Base-by-base conservation (phyloP, 2,113 vertebrate species). In the Gopherus evgoodei region DNA sequence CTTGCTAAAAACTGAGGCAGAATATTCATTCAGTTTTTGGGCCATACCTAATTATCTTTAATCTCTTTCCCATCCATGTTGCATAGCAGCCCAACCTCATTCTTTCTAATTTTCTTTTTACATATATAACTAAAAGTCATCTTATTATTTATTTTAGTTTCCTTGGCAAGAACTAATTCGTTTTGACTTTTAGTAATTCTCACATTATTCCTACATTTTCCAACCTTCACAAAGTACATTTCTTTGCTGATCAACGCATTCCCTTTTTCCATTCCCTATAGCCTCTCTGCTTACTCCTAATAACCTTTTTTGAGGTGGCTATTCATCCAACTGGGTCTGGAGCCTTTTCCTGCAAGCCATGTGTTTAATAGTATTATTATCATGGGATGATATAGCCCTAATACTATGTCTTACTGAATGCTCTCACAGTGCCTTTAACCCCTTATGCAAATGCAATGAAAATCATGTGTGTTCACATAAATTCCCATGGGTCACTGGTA, bases 401-500 rank as follows among this genome's bases (percentile, higher is more conserved):
- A 0, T 27, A 87, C 42, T 11, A 79, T 94, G 75, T 75, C 93
- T 79, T 0, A 62, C 52, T 5, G 8, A n/a, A 0, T 38, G 25
- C 56, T 92, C 83, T 95, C 65, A 86, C 90, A 95, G 83, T 80
- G 38, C 47, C 88, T 88, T 90, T 96, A 93, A 95, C 89, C 38
- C 87, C 79, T 84, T 83, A 11, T 85, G 89, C 87, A 94, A 83
- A 93, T 96, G 95, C 93, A 27, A 72, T 3, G 4, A 59, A 96
- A 96, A 97, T 97, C 96, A 94, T 27, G 86, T 96, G 96, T 1
- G 84, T 81, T 87, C 93, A 75, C 76, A 25, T 95, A 42, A n/a
- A 95, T 95, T 49, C 80, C 86, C 94, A 88, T 69, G 89, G 89
- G 88, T 84, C 94, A 82, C 65, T 31, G 47, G 42, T 80, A 88